Conservation (phyloP, 2,888 invertebrate species). For the Trachelus tabidus region DNA sequence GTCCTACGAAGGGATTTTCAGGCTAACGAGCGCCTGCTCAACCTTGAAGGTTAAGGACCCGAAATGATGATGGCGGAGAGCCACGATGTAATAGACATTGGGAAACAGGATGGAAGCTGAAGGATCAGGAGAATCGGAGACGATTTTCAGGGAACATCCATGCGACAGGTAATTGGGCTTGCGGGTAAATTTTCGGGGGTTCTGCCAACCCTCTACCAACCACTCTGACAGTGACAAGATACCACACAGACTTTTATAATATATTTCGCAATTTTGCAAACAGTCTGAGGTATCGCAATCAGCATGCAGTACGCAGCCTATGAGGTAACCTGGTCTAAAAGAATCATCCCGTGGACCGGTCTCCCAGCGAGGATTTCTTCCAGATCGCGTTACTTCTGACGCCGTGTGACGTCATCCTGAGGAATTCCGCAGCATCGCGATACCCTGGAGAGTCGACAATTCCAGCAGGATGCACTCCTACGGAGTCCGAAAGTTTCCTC, state of each 20-base stretch:
- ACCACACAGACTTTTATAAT: no score
- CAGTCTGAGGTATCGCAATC: neutral
- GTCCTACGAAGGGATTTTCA: neutral
- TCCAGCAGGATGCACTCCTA: neutral
- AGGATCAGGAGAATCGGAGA: neutral
- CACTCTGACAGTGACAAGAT: no score
- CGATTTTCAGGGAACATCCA: neutral
- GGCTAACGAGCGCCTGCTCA: neutral
- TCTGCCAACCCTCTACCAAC: no score
- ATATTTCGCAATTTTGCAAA: neutral
- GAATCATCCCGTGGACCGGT: neutral
- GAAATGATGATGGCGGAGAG: neutral
- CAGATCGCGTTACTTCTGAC: neutral
- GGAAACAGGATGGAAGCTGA: neutral
- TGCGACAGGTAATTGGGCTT: no score
- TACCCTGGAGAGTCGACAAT: neutral
- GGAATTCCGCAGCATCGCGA: neutral
- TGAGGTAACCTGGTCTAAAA: neutral
- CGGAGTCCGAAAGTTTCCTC: neutral
- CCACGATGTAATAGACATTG: neutral
- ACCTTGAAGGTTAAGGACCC: neutral
- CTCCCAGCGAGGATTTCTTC: neutral
- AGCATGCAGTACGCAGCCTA: no score
- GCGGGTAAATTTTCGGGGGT: no score
- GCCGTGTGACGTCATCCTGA: neutral